Evolutionary conservation across 2,888 invertebrate species (phyloP).

Genomic region (Sinelater perroti): DNA sequence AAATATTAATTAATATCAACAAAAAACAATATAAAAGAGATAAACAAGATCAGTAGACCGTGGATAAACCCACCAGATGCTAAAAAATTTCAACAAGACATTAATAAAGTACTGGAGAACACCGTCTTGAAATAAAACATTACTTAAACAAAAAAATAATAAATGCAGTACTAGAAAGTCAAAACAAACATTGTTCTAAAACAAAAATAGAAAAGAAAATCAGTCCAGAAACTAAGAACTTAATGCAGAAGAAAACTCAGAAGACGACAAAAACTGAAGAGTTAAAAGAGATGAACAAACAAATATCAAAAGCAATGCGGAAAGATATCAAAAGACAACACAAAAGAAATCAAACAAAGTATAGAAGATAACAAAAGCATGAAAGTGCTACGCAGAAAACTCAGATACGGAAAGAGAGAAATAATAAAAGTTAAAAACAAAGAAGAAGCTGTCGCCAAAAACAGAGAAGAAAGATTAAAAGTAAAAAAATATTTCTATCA

Average conservation of each 20-base stretch:
- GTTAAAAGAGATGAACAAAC: not conserved
- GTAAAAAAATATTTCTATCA: conserved; percentile 18
- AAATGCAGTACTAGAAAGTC: not conserved
- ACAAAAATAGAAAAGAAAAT: conserved; percentile 1
- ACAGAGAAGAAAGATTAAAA: conserved; percentile 8
- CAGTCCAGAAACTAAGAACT: not conserved
- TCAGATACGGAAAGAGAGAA: not conserved
- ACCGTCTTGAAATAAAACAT: not conserved
- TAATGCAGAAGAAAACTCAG: conserved; percentile 6
- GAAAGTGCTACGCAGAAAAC: conserved; percentile 9
- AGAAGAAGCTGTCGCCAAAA: not conserved
- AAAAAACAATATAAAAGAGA: too few relatives aligned
- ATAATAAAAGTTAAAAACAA: conserved; percentile 11
- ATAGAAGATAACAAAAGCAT: conserved; percentile 6
- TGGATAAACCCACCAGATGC: not conserved
- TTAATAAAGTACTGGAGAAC: not conserved
- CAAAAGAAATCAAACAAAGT: conserved; percentile 2
- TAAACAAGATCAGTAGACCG: not conserved
- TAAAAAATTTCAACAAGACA: not conserved
- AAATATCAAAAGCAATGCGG: conserved; percentile 4
- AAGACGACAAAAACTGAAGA: conserved; percentile 1
- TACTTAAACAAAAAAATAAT: conserved; percentile 7
- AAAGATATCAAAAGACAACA: conserved; percentile 4
- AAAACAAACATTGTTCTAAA: conserved; percentile 5
- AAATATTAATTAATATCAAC: too few relatives aligned